phyloP scores from a whole-genome alignment of 2,797 vertebrate species.

The Dipus sagitta region DNA sequence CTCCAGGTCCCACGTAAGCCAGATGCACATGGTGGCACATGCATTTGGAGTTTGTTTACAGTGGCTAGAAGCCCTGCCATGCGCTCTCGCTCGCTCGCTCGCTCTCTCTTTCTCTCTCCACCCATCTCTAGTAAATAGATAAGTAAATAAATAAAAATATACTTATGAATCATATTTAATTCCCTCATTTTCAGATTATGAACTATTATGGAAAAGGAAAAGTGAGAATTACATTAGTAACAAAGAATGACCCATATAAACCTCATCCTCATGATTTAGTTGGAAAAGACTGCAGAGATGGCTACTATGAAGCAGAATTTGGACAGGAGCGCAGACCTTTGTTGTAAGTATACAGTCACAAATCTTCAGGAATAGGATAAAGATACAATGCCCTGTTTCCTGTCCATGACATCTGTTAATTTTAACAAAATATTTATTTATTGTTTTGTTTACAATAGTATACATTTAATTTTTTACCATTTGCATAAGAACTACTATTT shows the following conservation, averaged over 20 bases:
- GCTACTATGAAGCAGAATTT: conserved; percentile 98
- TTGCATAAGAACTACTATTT: conserved; percentile 46
- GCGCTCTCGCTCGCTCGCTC: no score
- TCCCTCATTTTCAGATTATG: conserved; percentile 90
- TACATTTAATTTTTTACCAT: conserved; percentile 11
- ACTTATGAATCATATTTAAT: conserved; percentile 61
- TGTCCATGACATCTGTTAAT: neutral
- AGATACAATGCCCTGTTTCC: neutral
- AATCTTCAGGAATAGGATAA: conserved; percentile 3
- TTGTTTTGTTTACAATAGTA: neutral
- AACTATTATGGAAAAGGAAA: conserved; percentile 95
- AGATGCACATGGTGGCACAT: no score
- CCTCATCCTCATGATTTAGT: conserved; percentile 98
- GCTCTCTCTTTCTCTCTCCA: no score
- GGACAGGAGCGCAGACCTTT: conserved; percentile 96
- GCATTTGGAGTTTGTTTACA: no score
- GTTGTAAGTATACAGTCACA: conserved; percentile 91
- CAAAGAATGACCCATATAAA: conserved; percentile 96
- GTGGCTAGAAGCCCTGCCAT: no score
- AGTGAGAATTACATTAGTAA: conserved; percentile 96
- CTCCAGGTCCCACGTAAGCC: no score
- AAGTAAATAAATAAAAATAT: neutral
- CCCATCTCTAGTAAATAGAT: no score
- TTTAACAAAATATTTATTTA: conserved; percentile 54
- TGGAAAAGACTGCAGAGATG: conserved; percentile 98